Percentiles rank a stretch among this genome's conserved stretches.
Conservation (phyloP, 1,140 invertebrate species). For the Nebria ingens region DNA sequence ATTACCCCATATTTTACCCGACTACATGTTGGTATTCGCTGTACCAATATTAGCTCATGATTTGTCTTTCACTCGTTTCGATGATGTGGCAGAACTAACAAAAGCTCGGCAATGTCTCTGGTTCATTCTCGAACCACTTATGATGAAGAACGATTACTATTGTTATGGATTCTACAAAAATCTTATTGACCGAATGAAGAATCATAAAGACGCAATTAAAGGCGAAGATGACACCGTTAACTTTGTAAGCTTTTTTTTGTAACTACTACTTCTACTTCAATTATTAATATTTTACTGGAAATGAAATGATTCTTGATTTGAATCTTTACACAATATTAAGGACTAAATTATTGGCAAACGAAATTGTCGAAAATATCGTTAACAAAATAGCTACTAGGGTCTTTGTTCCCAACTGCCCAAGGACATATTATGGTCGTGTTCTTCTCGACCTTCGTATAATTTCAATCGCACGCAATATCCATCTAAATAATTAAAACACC, state of each 20-base stretch:
- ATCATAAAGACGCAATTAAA: conserved; percentile 79
- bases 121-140: conserved; percentile 88
- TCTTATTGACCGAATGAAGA: conserved; percentile 84
- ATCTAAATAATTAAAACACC: too few species aligned
- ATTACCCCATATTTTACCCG: conserved; percentile 80
- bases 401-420: too few species aligned
- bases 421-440: too few species aligned
- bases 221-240: conserved; percentile 72
- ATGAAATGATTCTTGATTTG: background rate
- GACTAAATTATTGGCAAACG: too few species aligned
- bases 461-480: too few species aligned
- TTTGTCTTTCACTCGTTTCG: conserved; percentile 65
- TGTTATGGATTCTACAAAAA: conserved; percentile 94
- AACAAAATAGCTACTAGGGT: too few species aligned
- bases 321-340: background rate
- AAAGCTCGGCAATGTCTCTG: conserved; percentile 76
- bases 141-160: conserved; percentile 86
- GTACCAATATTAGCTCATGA: conserved; percentile 89
- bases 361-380: too few species aligned
- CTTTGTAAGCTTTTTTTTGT: conserved; percentile 56
- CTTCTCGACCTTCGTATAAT: too few species aligned
- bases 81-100: conserved; percentile 64
- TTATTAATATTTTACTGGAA: conserved; percentile 10
- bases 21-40: conserved; percentile 93
- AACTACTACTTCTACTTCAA: conserved; percentile 3